These are phyloP conservation scores for Drosophila saltans DNA, from an alignment of 1,140 invertebrate species.

Conservation along the genomic window DNA sequence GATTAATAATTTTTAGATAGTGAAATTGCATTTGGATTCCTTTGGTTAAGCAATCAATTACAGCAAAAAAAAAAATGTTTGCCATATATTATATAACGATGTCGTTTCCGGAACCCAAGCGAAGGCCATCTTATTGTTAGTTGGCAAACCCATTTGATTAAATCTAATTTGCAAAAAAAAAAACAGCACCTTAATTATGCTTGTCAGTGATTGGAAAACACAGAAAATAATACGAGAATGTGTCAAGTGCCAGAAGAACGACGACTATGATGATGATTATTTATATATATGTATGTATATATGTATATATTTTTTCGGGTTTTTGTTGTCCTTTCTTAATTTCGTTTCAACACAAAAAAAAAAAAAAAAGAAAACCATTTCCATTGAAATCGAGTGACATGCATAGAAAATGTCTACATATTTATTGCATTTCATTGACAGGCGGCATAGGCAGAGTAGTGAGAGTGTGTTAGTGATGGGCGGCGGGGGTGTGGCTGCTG, in stretches of 20 bases:
- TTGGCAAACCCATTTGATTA: background rate
- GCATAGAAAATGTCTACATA: slow-evolving; percentile 50
- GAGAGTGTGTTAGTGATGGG: too few relatives aligned
- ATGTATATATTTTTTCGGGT: background rate
- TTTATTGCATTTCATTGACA: slow-evolving; percentile 67
- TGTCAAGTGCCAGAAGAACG: slow-evolving; percentile 30
- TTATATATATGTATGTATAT: slow-evolving; percentile 20
- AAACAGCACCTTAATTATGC: slow-evolving; percentile 2
- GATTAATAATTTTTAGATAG: too few relatives aligned
- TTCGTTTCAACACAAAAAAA: slow-evolving; percentile 31
- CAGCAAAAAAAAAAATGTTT: too few relatives aligned
- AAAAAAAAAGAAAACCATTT: slow-evolving; percentile 26
- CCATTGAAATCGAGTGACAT: slow-evolving; percentile 43
- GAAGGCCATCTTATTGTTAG: background rate
- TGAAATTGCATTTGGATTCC: too few relatives aligned
- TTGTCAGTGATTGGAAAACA: slow-evolving; percentile 19
- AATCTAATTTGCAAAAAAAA: background rate
- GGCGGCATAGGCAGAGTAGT: slow-evolving; percentile 2
- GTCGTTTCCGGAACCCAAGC: too few relatives aligned
- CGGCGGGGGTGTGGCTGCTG: slow-evolving; percentile 23
- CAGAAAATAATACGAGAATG: slow-evolving; percentile 18
- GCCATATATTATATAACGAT: too few relatives aligned
- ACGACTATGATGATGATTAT: slow-evolving; percentile 8
- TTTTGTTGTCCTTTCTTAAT: slow-evolving; percentile 26
- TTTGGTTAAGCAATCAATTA: too few relatives aligned